Evolutionary conservation across 2,797 vertebrate species (phyloP).

Genomic region (Smutsia temminckii): DNA sequence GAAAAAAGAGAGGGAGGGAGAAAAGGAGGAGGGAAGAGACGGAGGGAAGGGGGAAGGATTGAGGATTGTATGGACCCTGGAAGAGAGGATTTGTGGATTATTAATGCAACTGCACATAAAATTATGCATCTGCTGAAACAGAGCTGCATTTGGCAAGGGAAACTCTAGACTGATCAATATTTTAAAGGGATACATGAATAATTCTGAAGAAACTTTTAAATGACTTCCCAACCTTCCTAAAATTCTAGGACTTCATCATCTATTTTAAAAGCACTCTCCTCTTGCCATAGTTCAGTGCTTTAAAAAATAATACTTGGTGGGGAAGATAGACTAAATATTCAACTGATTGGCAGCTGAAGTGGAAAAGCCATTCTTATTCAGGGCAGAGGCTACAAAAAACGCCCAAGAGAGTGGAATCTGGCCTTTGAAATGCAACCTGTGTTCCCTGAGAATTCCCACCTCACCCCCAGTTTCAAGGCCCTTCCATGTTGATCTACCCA

Average conservation of each 20-base stretch:
- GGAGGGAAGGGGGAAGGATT: background rate
- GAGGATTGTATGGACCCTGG: background rate
- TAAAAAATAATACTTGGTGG: constrained; percentile 61
- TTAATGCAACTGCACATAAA: background rate
- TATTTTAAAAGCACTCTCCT: constrained; percentile 55
- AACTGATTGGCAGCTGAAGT: constrained; percentile 6
- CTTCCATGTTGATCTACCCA: background rate
- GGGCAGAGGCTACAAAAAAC: background rate
- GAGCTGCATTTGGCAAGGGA: constrained; percentile 6
- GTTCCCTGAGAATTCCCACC: background rate
- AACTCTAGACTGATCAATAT: constrained; percentile 70
- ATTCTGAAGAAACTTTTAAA: constrained; percentile 71
- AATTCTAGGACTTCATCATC: constrained; percentile 55
- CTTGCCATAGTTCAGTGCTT: constrained; percentile 49
- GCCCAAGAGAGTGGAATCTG: background rate
- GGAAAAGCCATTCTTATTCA: constrained; percentile 31
- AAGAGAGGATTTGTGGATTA: constrained; percentile 41
- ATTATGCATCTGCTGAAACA: background rate
- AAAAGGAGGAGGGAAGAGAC: background rate
- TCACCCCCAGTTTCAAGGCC: background rate
- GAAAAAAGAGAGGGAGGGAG: background rate
- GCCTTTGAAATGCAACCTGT: background rate
- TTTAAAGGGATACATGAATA: constrained; percentile 71
- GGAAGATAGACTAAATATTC: constrained; percentile 53
- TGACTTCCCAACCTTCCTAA: constrained; percentile 66